Base-by-base conservation (phyloP, 2,113 vertebrate species). In the Etia nguti region DNA sequence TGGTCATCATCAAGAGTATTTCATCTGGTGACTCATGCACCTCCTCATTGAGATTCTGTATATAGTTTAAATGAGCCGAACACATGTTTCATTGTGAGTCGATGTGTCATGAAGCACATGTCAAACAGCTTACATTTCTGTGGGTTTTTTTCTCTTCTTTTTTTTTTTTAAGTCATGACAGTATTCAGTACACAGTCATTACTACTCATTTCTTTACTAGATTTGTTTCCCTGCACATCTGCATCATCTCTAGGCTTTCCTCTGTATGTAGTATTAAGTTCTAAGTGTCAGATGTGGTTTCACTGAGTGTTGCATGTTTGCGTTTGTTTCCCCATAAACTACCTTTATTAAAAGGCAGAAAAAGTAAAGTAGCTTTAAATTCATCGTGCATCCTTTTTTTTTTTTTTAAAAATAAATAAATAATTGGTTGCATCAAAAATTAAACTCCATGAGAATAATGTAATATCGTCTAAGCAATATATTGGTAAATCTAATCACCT, bases 71-170 rank as follows among this genome's bases (percentile, higher is more conserved):
- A 48, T 75, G 43, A 75, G 1, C 24, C 10, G 10, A 29, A 77
- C 26, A n/a, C 43, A 73, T 46, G 43, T 60, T 65, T 77, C 11
- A 52, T 89, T 86, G 22, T 31, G 65, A 79, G 13, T 31, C 26
- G 16, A 12, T 79, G 34, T 57, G 18, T 16, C 48, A 26, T 11
- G 60, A 79, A 46, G 68, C 38, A 41, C 13, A 15, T 81, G 36
- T 56, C 29, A 77, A 62, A 48, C 20, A 8, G 22, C 75, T 84
- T 36, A 36, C 12, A 22, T 36, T 48, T 48, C 24, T 75, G 15
- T 29, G 18, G 16, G 36, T 4, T 1, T 81, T 16, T 9, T 11
- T 4, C n/a, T n/a, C n/a, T n/a, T 24, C 3, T 10, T 0, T 9
- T 10, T 2, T 54, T 4, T 60, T 57, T 60, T 22, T 1, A 36